phyloP scores from a whole-genome alignment of 2,797 vertebrate species.

The Pangasius sanitwongsei region DNA sequence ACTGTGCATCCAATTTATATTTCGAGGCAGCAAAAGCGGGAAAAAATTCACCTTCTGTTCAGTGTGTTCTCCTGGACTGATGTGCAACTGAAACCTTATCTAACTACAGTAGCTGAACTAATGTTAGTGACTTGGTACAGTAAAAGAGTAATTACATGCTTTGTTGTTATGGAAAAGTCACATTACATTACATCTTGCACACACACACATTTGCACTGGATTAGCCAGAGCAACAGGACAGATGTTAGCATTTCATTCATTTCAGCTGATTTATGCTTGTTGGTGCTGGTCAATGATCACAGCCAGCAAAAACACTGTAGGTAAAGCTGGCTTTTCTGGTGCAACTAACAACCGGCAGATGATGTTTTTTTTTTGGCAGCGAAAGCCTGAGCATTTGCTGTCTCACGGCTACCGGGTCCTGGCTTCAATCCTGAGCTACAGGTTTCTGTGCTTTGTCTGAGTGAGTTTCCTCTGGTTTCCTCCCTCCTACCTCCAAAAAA shows the following conservation, averaged over 20 bases:
- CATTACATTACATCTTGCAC: not conserved
- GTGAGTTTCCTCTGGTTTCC: not conserved
- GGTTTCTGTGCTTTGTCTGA: not conserved
- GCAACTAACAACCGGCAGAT: not conserved
- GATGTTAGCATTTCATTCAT: not conserved
- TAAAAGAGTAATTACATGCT: not conserved
- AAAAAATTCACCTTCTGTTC: not conserved
- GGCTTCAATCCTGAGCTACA: not conserved
- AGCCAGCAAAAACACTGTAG: not conserved
- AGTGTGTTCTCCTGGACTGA: not conserved
- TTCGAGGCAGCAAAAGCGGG: not conserved
- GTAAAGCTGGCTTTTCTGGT: not conserved
- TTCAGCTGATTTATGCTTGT: not conserved
- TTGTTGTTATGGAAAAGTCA: not conserved
- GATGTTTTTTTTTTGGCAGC: not conserved
- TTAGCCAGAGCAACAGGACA: not conserved
- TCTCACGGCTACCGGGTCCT: not conserved
- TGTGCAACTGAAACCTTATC: not conserved
- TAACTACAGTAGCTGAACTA: not conserved
- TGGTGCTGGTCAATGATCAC: not conserved
- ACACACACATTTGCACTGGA: not conserved
- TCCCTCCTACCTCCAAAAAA: not conserved
- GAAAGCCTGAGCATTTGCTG: not conserved
- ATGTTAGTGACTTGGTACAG: not conserved
- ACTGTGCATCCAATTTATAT: not conserved